phyloP scores from a whole-genome alignment of 2,888 invertebrate species.

The Sycophila texana region DNA sequence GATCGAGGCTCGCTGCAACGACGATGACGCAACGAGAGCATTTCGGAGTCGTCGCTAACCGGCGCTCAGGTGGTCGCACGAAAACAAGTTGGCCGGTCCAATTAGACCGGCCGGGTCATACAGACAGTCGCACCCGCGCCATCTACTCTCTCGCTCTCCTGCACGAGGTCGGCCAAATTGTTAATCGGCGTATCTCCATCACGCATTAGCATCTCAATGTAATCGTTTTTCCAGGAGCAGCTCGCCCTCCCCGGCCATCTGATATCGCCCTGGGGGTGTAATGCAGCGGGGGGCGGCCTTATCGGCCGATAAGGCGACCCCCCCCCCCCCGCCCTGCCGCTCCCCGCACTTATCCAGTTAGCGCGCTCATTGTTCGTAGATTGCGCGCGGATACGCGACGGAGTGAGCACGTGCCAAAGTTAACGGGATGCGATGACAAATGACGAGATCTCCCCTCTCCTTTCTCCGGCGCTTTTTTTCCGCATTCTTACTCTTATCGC shows the following conservation, averaged over 20 bases:
- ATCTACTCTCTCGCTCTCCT: background rate
- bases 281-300: constrained; percentile 66
- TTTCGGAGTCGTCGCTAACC: too few relatives aligned
- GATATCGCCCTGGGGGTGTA: constrained; percentile 62
- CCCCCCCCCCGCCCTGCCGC: constrained; percentile 52
- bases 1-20: too few relatives aligned
- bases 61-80: too few relatives aligned
- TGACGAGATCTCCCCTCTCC: constrained; percentile 53
- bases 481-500: background rate
- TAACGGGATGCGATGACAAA: constrained; percentile 62
- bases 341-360: constrained; percentile 70
- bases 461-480: background rate
- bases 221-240: constrained; percentile 58
- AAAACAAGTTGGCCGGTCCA: background rate
- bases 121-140: background rate
- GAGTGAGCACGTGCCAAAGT: constrained; percentile 59
- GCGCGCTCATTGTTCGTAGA: constrained; percentile 69
- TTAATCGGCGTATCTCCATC: constrained; percentile 71
- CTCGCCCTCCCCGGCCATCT: background rate
- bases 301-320: constrained; percentile 64
- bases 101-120: constrained; percentile 13
- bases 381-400: constrained; percentile 63
- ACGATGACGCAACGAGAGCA: too few relatives aligned
- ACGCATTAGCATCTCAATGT: constrained; percentile 75
- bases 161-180: constrained; percentile 65